These are phyloP conservation scores for Delphinapterus leucas DNA, from an alignment of 2,113 vertebrate genomes.

Conservation along the genomic window DNA sequence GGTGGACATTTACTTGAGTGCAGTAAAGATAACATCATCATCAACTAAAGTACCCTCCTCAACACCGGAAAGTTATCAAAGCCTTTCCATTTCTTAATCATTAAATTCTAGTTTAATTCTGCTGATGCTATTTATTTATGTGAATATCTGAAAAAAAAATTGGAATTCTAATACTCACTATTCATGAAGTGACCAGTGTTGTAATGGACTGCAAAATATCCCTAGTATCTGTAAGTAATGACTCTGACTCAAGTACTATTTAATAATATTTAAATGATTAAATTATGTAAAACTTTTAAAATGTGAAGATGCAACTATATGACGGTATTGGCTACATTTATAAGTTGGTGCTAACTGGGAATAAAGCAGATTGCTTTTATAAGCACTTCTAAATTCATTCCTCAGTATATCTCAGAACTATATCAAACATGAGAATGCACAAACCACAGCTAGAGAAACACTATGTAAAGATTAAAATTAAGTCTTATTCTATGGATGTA, in stretches of 20 bases:
- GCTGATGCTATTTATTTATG: conserved; percentile 38
- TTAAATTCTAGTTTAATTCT: conserved; percentile 60
- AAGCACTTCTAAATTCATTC: neutral
- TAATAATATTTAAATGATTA: neutral
- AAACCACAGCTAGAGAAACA: neutral
- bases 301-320: neutral
- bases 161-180: neutral
- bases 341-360: neutral
- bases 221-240: neutral
- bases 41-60: conserved; percentile 49
- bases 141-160: neutral
- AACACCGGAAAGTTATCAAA: conserved; percentile 59
- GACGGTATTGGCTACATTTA: neutral
- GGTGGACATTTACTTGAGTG: conserved; percentile 30
- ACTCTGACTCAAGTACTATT: neutral
- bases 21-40: neutral
- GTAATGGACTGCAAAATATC: neutral
- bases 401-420: neutral
- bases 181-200: neutral
- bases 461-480: neutral
- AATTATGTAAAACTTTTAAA: neutral
- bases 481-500: neutral
- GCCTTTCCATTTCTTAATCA: conserved; percentile 44
- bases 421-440: neutral
- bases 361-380: neutral